Conservation (phyloP, 2,888 invertebrate genomes). For the Cryptocephalus moraei region DNA sequence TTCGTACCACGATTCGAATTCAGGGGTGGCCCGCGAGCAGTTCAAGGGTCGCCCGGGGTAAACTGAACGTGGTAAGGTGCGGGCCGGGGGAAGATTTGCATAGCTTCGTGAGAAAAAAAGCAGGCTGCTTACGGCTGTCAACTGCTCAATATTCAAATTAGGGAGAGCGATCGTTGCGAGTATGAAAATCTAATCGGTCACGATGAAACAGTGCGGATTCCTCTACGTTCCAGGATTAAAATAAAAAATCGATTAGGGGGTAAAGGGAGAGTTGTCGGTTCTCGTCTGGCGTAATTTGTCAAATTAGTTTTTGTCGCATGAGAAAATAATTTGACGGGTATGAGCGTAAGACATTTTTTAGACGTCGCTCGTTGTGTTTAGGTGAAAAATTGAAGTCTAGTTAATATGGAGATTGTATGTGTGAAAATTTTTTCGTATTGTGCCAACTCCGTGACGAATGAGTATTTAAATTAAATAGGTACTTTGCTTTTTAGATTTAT, state of each 20-base stretch:
- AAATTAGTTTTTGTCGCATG: slow-evolving; percentile 23
- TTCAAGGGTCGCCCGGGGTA: slow-evolving; percentile 2
- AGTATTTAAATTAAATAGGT: neutral
- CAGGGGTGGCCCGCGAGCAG: slow-evolving; percentile 4
- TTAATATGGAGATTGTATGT: slow-evolving; percentile 11
- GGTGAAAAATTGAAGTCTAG: slow-evolving; percentile 9
- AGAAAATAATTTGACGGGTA: slow-evolving; percentile 27
- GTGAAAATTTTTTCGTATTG: slow-evolving; percentile 7
- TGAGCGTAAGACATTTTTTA: slow-evolving; percentile 14
- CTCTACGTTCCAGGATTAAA: slow-evolving; percentile 16
- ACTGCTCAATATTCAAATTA: slow-evolving; percentile 22
- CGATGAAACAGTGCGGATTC: slow-evolving; percentile 14
- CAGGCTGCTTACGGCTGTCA: slow-evolving; percentile 23
- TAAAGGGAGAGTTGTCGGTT: slow-evolving; percentile 10
- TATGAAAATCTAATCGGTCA: slow-evolving; percentile 24
- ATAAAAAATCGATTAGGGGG: slow-evolving; percentile 27
- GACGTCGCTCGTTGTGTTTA: slow-evolving; percentile 10
- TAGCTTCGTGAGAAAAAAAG: slow-evolving; percentile 32
- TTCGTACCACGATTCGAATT: slow-evolving; percentile 9
- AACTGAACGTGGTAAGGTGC: slow-evolving; percentile 13
- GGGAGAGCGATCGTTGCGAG: slow-evolving; percentile 17
- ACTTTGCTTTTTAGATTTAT: no score
- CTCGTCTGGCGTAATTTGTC: slow-evolving; percentile 21
- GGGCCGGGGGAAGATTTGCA: slow-evolving; percentile 22
- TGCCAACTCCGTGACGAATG: neutral